A percentile compares a stretch with the other conserved stretches of the same genome.
phyloP scores from a whole-genome alignment of 2,113 vertebrate species.

The Entosphenus tridentatus region DNA sequence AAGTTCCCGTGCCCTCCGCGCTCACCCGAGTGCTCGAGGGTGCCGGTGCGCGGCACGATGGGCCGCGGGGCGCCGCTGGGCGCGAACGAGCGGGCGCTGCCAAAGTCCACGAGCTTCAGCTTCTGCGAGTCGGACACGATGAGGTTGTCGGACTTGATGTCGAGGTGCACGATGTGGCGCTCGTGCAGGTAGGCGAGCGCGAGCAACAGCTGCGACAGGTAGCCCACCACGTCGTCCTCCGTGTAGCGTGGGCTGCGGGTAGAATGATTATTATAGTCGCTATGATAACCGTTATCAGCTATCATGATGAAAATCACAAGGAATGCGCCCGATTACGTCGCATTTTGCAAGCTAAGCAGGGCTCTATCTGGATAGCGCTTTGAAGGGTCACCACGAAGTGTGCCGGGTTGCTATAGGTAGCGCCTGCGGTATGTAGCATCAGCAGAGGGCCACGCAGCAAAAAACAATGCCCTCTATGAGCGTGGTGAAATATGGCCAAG shows the following conservation, averaged over 20 bases:
- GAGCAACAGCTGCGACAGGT: conserved; percentile 61
- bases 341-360: neutral
- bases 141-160: conserved; percentile 76
- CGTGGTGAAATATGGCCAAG: no score
- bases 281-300: neutral
- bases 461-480: no score
- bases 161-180: conserved; percentile 59
- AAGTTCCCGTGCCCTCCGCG: neutral
- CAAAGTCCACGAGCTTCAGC: conserved; percentile 90
- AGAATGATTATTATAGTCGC: neutral
- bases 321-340: neutral
- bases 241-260: conserved; percentile 67
- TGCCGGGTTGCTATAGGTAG: neutral
- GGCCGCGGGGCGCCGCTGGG: conserved; percentile 52
- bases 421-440: neutral
- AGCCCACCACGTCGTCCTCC: conserved; percentile 71
- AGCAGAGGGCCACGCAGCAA: no score
- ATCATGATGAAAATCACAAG: neutral
- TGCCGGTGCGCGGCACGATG: conserved; percentile 51
- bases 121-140: conserved; percentile 50
- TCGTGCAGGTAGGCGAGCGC: conserved; percentile 73
- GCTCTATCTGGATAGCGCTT: neutral
- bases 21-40: conserved; percentile 88
- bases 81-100: conserved; percentile 67
- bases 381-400: neutral